Conservation (phyloP, 2,888 invertebrate species). For the Pseudolycoriella hygida region DNA sequence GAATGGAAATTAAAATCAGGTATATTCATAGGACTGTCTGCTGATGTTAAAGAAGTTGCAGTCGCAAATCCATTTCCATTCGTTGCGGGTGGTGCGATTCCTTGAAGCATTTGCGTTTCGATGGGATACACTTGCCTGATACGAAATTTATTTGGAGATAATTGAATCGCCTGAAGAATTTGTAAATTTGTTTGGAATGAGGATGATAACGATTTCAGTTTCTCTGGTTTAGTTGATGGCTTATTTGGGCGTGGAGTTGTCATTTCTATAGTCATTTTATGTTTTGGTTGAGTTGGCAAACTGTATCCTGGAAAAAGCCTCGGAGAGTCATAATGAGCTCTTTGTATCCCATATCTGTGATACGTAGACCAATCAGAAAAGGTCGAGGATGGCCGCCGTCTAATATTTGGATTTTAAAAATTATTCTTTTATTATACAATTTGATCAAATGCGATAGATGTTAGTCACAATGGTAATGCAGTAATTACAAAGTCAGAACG, state of each 20-base stretch:
- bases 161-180: constrained; percentile 19
- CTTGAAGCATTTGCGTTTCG: background rate
- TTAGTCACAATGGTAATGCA: no score
- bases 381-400: no score
- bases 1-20: no score
- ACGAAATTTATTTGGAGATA: constrained; percentile 22
- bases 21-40: constrained; percentile 14
- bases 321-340: no score
- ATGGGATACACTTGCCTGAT: constrained; percentile 22
- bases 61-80: constrained; percentile 12
- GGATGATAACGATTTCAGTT: constrained; percentile 1
- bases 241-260: background rate
- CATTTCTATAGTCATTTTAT: background rate
- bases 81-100: constrained; percentile 3
- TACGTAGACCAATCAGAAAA: no score
- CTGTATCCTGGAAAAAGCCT: no score
- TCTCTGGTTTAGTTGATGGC: constrained; percentile 1
- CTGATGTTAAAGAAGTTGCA: constrained; percentile 23
- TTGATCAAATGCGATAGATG: no score
- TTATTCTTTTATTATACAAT: no score
- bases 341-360: no score
- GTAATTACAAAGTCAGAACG: no score
- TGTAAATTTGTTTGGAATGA: constrained; percentile 9
- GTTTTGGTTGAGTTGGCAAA: constrained; percentile 6
- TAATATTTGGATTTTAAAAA: no score